Percentiles rank a stretch among this genome's conserved stretches.
phyloP scores from a whole-genome alignment of 2,113 vertebrate genomes.

The Scolopax mira region DNA sequence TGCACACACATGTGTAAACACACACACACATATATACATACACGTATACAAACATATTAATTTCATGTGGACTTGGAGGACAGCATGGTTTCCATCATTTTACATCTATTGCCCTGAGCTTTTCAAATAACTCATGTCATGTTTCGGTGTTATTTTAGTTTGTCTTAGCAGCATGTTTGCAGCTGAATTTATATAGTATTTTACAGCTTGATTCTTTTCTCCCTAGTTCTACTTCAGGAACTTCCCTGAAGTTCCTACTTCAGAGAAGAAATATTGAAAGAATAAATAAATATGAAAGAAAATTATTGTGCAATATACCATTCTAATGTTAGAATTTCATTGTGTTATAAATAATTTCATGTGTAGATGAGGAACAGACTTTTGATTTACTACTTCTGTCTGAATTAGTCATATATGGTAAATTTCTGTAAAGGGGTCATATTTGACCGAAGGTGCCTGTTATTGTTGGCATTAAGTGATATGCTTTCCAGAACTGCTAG shows the following conservation, averaged over 20 bases:
- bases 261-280: background rate
- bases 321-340: constrained; percentile 13
- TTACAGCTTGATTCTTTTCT: background rate
- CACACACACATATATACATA: accelerated
- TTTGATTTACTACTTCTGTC: constrained; percentile 25
- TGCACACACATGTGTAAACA: accelerated
- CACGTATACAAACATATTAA: accelerated
- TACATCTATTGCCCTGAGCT: background rate
- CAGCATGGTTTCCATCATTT: background rate
- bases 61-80: background rate
- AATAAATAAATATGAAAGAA: background rate
- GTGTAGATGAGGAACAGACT: constrained; percentile 8
- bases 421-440: background rate
- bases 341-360: constrained; percentile 25
- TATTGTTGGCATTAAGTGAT: constrained; percentile 53
- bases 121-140: background rate
- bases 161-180: background rate
- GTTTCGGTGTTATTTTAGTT: background rate
- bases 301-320: background rate
- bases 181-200: background rate
- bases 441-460: constrained; percentile 41
- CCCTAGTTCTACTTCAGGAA: background rate
- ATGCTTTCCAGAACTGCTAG: constrained; percentile 32
- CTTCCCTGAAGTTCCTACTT: background rate
- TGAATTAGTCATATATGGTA: constrained; percentile 37